A percentile compares a stretch with the other conserved stretches of the same genome.
Evolutionary conservation across 2,888 invertebrate genomes (phyloP).

Genomic region (Calliphora vomitoria): DNA sequence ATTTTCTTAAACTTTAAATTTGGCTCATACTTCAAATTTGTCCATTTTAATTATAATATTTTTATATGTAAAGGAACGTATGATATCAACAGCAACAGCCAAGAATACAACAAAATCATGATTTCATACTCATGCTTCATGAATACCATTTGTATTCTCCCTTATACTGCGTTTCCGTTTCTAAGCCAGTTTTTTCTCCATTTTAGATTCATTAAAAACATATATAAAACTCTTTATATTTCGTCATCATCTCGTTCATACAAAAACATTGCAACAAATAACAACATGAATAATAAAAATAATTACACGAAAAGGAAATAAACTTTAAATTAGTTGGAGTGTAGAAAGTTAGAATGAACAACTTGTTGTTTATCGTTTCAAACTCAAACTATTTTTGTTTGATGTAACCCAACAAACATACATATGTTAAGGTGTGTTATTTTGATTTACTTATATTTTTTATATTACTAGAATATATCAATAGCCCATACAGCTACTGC

Average conservation of each 20-base stretch:
- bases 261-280: slow-evolving; percentile 32
- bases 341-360: slow-evolving; percentile 32
- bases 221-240: slow-evolving; percentile 55
- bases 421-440: no score
- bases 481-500: no score
- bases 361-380: slow-evolving; percentile 16
- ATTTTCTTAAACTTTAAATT: background rate
- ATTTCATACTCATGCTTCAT: no score
- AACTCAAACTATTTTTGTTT: no score
- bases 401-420: no score
- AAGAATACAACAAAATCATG: background rate
- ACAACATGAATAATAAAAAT: slow-evolving; percentile 56
- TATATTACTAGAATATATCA: no score
- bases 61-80: slow-evolving; percentile 24
- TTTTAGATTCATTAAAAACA: slow-evolving; percentile 56
- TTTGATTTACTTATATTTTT: no score
- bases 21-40: background rate
- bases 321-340: slow-evolving; percentile 60
- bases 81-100: slow-evolving; percentile 8
- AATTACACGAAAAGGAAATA: slow-evolving; percentile 63
- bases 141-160: background rate
- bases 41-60: no score
- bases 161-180: slow-evolving; percentile 5
- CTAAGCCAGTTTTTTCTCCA: slow-evolving; percentile 38
- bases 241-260: slow-evolving; percentile 53